Conservation (phyloP, 2,888 invertebrate species). For the Pristionchus arcanus region DNA sequence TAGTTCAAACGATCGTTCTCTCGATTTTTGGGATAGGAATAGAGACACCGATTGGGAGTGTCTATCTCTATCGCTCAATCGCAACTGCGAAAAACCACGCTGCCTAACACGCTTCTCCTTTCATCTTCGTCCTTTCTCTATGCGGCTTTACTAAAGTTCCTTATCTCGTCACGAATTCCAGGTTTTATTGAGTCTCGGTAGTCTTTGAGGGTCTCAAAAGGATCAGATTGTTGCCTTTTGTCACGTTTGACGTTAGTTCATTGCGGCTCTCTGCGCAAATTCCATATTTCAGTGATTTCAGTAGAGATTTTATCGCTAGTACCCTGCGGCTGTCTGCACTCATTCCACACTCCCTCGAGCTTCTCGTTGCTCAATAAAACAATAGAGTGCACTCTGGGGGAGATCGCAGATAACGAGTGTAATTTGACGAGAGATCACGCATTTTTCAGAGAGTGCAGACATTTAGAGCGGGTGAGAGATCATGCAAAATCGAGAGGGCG, state of each 20-base stretch:
- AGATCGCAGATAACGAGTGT: neutral
- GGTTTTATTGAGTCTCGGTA: conserved; percentile 17
- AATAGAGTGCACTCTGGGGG: neutral
- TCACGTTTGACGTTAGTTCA: neutral
- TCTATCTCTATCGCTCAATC: neutral
- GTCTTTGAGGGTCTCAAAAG: neutral
- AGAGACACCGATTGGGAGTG: neutral
- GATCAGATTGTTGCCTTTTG: neutral
- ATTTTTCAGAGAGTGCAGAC: neutral
- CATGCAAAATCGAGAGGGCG: neutral
- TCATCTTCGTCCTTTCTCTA: neutral
- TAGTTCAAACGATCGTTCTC: conserved; percentile 17
- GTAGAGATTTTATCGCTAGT: neutral
- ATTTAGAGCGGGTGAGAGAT: conserved; percentile 8
- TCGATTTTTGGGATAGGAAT: neutral
- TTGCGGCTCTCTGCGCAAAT: neutral
- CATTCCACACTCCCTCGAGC: conserved; percentile 8
- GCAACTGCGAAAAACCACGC: neutral
- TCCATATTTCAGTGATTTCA: neutral
- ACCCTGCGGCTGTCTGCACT: neutral
- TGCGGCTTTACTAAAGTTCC: neutral
- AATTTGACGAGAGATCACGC: neutral
- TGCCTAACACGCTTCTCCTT: neutral
- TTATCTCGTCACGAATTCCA: neutral
- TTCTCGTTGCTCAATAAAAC: neutral